Evolutionary conservation across 2,113 vertebrate genomes (phyloP).

Genomic region (Syngnathus scovelli): DNA sequence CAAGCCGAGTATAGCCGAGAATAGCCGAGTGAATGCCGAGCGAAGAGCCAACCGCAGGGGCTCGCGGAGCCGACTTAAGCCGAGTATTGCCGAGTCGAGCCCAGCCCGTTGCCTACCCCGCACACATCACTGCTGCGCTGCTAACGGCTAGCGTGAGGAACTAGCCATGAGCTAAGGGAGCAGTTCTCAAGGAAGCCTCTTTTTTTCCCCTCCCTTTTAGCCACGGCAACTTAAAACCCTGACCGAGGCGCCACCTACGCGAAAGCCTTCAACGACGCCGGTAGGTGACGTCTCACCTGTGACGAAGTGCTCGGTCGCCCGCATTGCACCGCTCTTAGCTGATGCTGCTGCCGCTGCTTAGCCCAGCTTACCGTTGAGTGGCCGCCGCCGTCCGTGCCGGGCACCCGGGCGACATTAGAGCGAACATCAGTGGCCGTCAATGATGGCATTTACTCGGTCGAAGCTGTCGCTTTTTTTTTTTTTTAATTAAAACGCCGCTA

Average conservation of each 20-base stretch:
- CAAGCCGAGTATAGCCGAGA: not conserved
- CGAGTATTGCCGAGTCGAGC: conserved; percentile 11
- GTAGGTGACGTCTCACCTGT: conserved; percentile 15
- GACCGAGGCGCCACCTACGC: not conserved
- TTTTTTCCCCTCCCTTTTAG: not conserved
- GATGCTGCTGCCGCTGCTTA: conserved; percentile 16
- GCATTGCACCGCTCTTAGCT: conserved; percentile 38
- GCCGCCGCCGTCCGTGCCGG: conserved; percentile 7
- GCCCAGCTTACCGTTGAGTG: not conserved
- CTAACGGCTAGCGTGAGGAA: conserved; percentile 26
- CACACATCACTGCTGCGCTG: conserved; percentile 19
- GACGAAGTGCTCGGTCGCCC: not conserved
- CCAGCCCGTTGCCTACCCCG: conserved; percentile 47
- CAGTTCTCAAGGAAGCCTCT: conserved; percentile 22
- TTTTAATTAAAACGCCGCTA: not conserved
- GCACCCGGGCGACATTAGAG: conserved; percentile 14
- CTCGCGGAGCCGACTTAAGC: not conserved
- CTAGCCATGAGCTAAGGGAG: conserved; percentile 67
- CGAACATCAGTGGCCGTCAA: conserved; percentile 39
- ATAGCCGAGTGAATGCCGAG: not conserved
- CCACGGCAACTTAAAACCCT: not conserved
- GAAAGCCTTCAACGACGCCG: not conserved
- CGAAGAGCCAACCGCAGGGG: not conserved
- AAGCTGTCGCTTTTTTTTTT: not conserved
- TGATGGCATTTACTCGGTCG: not conserved